phyloP scores from a whole-genome alignment of 2,797 vertebrate genomes.

The Aeoliscus strigatus region DNA sequence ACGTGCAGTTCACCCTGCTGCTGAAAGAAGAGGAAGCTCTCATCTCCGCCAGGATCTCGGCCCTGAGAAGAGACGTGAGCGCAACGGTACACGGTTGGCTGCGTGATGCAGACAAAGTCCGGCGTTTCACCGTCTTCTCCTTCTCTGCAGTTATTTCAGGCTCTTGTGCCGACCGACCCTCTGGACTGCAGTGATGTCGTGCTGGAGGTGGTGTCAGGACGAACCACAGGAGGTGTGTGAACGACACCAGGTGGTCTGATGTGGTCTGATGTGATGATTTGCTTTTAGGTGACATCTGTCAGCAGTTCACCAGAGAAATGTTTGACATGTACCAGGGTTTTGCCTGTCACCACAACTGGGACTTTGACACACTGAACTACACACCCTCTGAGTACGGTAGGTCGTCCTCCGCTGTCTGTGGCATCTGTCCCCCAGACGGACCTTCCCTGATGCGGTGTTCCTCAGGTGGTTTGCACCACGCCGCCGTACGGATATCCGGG shows the following conservation, averaged over 20 bases:
- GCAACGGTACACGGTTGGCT: rapidly evolving
- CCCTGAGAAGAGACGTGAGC: constrained; percentile 78
- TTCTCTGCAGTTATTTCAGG: constrained; percentile 78
- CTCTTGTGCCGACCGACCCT: constrained; percentile 79
- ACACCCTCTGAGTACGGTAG: constrained; percentile 82
- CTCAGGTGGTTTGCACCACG: constrained; percentile 90
- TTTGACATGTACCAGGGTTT: constrained; percentile 93
- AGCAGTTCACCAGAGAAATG: constrained; percentile 91
- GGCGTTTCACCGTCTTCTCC: not conserved
- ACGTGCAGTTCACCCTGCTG: constrained; percentile 78
- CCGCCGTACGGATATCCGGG: constrained; percentile 82
- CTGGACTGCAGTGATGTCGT: constrained; percentile 78
- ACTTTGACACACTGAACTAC: constrained; percentile 85
- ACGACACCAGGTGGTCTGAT: not conserved
- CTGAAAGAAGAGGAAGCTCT: constrained; percentile 81
- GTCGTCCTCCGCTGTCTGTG: too few species aligned
- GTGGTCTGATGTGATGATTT: too few species aligned
- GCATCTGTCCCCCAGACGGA: too few species aligned
- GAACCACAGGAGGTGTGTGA: constrained; percentile 90
- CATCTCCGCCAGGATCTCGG: constrained; percentile 66
- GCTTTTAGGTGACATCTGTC: constrained; percentile 90
- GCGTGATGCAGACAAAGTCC: not conserved
- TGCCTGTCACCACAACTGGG: constrained; percentile 82
- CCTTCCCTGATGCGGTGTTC: not conserved
- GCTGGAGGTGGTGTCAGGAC: constrained; percentile 88